Evolutionary conservation across 2,797 vertebrate species (phyloP).

Genomic region (Sarcoramphus papa): DNA sequence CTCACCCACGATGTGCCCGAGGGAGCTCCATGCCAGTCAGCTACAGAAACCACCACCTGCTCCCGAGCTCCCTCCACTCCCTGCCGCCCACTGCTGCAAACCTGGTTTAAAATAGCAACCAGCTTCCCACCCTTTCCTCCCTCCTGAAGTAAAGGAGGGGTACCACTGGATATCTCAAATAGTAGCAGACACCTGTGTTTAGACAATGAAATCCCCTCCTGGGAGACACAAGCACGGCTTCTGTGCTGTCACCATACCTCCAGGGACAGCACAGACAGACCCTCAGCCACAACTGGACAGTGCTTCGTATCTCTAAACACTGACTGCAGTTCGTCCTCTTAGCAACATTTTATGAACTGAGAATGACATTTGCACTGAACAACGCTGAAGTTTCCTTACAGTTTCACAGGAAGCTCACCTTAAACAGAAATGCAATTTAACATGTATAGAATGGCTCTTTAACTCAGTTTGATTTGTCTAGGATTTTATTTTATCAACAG

Average conservation of each 20-base stretch:
- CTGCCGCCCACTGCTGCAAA: neutral
- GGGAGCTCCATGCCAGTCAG: neutral
- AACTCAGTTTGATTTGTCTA: neutral
- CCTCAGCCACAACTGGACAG: neutral
- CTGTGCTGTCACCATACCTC: neutral
- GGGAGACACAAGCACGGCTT: neutral
- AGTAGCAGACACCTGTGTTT: neutral
- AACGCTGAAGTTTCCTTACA: neutral
- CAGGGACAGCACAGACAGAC: neutral
- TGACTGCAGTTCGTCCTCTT: accelerated
- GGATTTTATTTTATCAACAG: neutral
- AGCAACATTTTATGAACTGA: neutral
- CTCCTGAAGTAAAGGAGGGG: neutral
- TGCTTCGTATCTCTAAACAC: neutral
- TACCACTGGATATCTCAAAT: neutral
- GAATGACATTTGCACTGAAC: neutral
- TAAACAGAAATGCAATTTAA: neutral
- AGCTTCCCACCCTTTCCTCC: neutral
- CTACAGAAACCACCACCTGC: neutral
- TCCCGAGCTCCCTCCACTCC: neutral
- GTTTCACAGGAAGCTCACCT: neutral
- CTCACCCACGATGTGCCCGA: neutral
- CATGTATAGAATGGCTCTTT: neutral
- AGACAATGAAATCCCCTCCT: neutral
- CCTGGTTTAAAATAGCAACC: neutral